Percentiles rank a stretch among this genome's conserved stretches.
These are phyloP conservation scores for Rhegmatorhina hoffmannsi DNA, from an alignment of 2,113 vertebrate genomes.

Conservation along the genomic window DNA sequence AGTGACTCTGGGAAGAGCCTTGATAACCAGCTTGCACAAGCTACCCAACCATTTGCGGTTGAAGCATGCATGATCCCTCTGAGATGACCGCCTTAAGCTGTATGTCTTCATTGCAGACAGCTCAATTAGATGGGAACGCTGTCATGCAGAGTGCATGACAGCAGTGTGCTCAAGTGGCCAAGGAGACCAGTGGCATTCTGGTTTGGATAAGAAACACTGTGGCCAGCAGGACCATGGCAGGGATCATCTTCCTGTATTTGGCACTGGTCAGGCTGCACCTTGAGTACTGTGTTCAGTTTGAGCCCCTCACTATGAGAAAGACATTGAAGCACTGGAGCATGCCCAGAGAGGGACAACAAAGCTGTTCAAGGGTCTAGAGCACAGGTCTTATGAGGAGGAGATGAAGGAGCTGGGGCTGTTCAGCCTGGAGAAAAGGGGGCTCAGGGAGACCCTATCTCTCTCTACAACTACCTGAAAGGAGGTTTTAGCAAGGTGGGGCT, in stretches of 20 bases:
- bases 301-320: neutral
- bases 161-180: neutral
- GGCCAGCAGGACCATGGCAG: neutral
- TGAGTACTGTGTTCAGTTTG: neutral
- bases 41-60: neutral
- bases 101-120: neutral
- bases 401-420: neutral
- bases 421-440: neutral
- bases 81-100: neutral
- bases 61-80: neutral
- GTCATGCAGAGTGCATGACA: neutral
- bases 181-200: neutral
- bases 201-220: neutral
- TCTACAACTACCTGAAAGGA: neutral
- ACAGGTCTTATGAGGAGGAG: neutral
- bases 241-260: neutral
- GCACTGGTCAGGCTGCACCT: neutral
- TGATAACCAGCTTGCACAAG: neutral
- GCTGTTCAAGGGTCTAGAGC: neutral
- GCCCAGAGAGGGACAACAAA: neutral
- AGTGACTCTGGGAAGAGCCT: neutral
- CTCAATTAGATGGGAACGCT: neutral
- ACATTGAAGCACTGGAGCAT: neutral
- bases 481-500: accelerated
- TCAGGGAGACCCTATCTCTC: neutral